Evolutionary conservation across 2,113 vertebrate genomes (phyloP).

Genomic region (Chrysochloris asiatica): DNA sequence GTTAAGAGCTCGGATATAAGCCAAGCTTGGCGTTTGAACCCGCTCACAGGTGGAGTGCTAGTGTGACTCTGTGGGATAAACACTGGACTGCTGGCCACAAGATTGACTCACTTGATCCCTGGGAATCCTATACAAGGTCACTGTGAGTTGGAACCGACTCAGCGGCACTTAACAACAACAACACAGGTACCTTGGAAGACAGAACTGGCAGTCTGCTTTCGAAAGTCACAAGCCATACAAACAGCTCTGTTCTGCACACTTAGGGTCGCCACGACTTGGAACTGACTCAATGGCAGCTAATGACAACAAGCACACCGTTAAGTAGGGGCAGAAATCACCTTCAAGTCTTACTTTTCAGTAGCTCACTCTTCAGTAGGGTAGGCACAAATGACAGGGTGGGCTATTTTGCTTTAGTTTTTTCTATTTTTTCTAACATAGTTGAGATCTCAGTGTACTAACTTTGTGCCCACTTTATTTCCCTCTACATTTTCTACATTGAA

Average conservation of each 20-base stretch:
- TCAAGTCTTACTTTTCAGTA: too few relatives aligned
- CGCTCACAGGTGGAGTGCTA: too few relatives aligned
- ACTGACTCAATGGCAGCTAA: background rate
- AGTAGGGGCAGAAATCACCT: background rate
- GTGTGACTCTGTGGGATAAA: too few relatives aligned
- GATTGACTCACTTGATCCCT: too few relatives aligned
- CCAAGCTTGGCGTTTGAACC: background rate
- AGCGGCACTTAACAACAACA: too few relatives aligned
- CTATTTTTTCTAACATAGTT: background rate
- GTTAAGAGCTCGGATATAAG: background rate
- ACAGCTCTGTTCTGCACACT: too few relatives aligned
- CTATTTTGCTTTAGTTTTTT: background rate
- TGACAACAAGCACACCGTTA: background rate
- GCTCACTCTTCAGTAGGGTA: rapidly evolving
- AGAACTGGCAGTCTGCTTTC: too few relatives aligned
- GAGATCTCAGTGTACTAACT: rapidly evolving
- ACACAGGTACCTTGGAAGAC: too few relatives aligned
- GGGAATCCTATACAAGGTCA: too few relatives aligned
- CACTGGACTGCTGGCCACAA: too few relatives aligned
- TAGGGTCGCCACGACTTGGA: background rate
- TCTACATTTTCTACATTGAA: background rate
- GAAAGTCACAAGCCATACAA: too few relatives aligned
- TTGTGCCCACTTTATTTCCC: background rate
- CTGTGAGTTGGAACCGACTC: too few relatives aligned
- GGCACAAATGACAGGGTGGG: background rate